These are phyloP conservation scores for Oasisia sp. DNA, from an alignment of 2,888 invertebrate species.

Conservation along the genomic window DNA sequence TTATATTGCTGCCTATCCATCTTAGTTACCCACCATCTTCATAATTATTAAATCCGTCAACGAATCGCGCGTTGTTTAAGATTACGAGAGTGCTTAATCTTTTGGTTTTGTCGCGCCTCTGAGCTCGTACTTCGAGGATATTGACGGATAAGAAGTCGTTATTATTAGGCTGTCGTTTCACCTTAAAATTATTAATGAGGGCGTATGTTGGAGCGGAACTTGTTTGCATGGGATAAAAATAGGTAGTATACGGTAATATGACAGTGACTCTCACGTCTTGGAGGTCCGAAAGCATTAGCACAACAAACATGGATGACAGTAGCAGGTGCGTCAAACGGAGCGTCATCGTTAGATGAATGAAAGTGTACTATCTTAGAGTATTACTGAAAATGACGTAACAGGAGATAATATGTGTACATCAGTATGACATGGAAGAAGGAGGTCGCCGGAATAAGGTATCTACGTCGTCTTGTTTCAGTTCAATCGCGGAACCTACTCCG, in stretches of 20 bases:
- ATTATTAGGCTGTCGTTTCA: too few relatives aligned
- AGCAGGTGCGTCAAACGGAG: neutral
- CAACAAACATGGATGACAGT: neutral
- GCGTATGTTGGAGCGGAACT: neutral
- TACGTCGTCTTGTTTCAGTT: neutral
- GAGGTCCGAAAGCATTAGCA: neutral
- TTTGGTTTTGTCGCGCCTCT: too few relatives aligned
- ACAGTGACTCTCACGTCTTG: neutral
- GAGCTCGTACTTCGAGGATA: too few relatives aligned
- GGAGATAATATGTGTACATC: slow-evolving; percentile 5
- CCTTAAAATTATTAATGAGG: neutral
- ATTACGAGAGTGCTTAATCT: too few relatives aligned
- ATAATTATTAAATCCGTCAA: too few relatives aligned
- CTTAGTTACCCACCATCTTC: too few relatives aligned
- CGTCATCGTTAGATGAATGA: neutral
- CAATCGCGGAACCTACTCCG: neutral
- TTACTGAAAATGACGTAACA: neutral
- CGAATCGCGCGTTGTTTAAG: too few relatives aligned
- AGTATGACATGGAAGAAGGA: slow-evolving; percentile 13
- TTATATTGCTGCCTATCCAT: too few relatives aligned
- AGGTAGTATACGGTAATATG: neutral
- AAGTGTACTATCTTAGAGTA: neutral
- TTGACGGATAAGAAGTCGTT: too few relatives aligned
- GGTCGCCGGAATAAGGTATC: neutral
- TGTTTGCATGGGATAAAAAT: neutral